A percentile compares a stretch with the other conserved stretches of the same genome.
phyloP scores from a whole-genome alignment of 2,888 invertebrate genomes.

The Watsonalla cultraria region DNA sequence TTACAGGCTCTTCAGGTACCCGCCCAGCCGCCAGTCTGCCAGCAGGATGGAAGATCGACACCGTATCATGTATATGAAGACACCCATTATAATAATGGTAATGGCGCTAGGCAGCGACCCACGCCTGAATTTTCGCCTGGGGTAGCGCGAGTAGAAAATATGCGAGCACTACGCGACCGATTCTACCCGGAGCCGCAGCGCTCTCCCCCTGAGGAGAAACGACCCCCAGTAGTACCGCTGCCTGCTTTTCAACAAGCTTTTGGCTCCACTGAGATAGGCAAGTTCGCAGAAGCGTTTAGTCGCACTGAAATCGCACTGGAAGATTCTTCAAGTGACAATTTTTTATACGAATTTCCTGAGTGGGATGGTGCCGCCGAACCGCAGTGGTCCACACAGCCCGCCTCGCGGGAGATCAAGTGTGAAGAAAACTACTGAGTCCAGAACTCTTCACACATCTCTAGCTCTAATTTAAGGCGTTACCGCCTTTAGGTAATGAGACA shows the following conservation, averaged over 20 bases:
- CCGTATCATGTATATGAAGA: conserved; percentile 62
- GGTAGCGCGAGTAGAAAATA: conserved; percentile 27
- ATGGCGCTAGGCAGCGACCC: conserved; percentile 32
- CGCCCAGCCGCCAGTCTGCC: conserved; percentile 46
- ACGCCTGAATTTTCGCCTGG: conserved; percentile 38
- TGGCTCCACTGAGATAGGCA: conserved; percentile 91
- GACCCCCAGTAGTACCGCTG: conserved; percentile 78
- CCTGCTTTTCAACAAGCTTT: conserved; percentile 92
- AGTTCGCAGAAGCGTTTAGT: conserved; percentile 86
- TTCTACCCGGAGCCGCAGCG: conserved; percentile 38
- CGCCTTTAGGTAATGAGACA: too few relatives aligned
- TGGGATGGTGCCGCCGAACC: conserved; percentile 62
- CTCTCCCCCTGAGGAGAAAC: conserved; percentile 54
- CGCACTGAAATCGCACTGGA: conserved; percentile 75
- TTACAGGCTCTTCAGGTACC: conserved; percentile 55
- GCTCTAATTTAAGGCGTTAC: conserved; percentile 30
- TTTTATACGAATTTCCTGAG: conserved; percentile 63
- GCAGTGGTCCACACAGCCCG: conserved; percentile 61
- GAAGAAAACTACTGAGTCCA: conserved; percentile 62
- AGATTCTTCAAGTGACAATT: conserved; percentile 53
- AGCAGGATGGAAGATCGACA: conserved; percentile 57
- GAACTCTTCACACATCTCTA: conserved; percentile 38
- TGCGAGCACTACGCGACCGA: conserved; percentile 36
- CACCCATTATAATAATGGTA: conserved; percentile 43
- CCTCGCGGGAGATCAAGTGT: conserved; percentile 66